These are phyloP conservation scores for Xestoiulus laeticollis DNA, from an alignment of 2,888 invertebrate species.

Conservation along the genomic window DNA sequence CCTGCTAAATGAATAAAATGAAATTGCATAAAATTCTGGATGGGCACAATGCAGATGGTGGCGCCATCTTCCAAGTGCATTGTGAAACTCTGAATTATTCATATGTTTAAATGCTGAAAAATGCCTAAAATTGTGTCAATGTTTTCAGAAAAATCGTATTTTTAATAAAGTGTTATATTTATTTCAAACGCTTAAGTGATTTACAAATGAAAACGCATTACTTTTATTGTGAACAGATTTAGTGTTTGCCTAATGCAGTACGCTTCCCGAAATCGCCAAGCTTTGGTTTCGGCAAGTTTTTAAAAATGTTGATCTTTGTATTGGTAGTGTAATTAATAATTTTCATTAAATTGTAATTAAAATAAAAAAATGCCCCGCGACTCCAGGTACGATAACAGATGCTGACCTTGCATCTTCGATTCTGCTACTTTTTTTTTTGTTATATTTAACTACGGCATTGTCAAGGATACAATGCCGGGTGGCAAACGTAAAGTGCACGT, in stretches of 20 bases:
- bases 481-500: not conserved
- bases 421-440: not conserved
- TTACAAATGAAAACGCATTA: too few relatives aligned
- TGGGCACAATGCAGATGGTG: not conserved
- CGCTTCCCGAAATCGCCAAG: not conserved
- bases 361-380: slow-evolving; percentile 48
- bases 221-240: not conserved
- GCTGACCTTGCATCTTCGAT: not conserved
- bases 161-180: not conserved
- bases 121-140: not conserved
- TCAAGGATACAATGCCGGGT: not conserved
- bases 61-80: slow-evolving; percentile 22
- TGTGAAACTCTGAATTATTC: not conserved
- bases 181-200: too few relatives aligned
- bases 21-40: too few relatives aligned
- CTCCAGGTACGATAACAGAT: slow-evolving; percentile 44
- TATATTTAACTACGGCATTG: not conserved
- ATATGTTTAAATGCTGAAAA: not conserved
- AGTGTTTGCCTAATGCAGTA: not conserved
- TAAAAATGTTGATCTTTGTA: slow-evolving; percentile 6
- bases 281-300: not conserved
- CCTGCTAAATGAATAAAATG: not conserved
- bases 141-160: not conserved
- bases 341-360: not conserved
- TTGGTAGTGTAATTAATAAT: not conserved